phyloP scores from a whole-genome alignment of 2,888 invertebrate genomes.

The Idaea straminata region DNA sequence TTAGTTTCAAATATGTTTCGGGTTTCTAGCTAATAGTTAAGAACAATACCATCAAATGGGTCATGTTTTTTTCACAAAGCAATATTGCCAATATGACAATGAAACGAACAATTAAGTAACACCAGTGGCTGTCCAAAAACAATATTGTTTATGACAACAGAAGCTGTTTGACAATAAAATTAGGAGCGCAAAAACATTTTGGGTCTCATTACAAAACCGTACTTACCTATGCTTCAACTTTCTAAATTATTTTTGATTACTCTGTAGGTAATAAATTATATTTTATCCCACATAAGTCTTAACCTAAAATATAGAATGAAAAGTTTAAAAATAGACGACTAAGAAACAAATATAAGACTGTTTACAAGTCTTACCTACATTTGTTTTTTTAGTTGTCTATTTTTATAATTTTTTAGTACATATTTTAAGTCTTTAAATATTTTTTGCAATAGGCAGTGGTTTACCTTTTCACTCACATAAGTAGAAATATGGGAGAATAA shows the following conservation, averaged over 20 bases:
- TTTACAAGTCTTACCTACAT: too few species aligned
- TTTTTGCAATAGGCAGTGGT: too few species aligned
- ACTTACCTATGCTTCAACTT: slow-evolving; percentile 22
- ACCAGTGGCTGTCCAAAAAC: slow-evolving; percentile 66
- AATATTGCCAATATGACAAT: slow-evolving; percentile 56
- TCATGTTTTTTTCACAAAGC: slow-evolving; percentile 49
- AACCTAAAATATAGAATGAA: too few species aligned
- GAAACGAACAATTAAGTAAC: slow-evolving; percentile 60
- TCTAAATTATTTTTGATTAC: slow-evolving; percentile 28
- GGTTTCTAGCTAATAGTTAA: slow-evolving; percentile 34
- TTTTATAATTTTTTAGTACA: too few species aligned
- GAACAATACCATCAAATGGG: slow-evolving; percentile 52
- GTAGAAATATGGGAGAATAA: too few species aligned
- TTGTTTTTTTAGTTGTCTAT: too few species aligned
- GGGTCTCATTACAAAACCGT: slow-evolving; percentile 30
- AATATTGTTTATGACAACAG: slow-evolving; percentile 69
- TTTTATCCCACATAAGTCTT: slow-evolving; percentile 8
- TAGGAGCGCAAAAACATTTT: slow-evolving; percentile 44
- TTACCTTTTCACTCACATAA: too few species aligned
- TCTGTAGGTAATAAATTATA: slow-evolving; percentile 22
- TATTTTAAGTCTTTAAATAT: too few species aligned
- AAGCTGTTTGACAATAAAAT: slow-evolving; percentile 57
- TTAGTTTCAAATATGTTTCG: slow-evolving; percentile 13
- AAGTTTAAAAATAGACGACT: too few species aligned
- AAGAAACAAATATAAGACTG: too few species aligned